Evolutionary conservation across 2,797 vertebrate genomes (phyloP), one percentile per base, ranked within the genome.

Genomic region (Danio kyathit): DNA sequence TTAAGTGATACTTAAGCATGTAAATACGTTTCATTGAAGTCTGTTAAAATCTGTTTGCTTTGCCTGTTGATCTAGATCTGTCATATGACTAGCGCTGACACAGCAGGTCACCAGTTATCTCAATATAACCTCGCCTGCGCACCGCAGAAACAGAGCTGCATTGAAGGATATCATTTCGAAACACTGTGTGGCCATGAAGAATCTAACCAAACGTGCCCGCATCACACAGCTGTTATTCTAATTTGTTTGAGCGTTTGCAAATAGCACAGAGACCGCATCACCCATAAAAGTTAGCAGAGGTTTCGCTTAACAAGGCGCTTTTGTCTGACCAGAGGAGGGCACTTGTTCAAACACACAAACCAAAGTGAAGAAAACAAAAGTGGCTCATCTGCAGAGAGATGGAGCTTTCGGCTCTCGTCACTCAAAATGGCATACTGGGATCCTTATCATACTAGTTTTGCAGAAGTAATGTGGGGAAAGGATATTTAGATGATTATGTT

Each of bases 201-300:
- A 79, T 70, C 82, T 70, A 86, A 65, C 69, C 88, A 80, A 86
- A 78, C 88, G 65, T 61, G 72, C 77, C 79, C 73, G 80, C 76
- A 80, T 80, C 79, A 69, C 82, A 82, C 86, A 86, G 84, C 82
- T 84, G 84, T 71, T 83, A 80, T 85, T 86, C 76, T 86, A 81
- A 90, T 86, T 87, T 86, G 65, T 88, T 88, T 79, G 84, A 86
- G 73, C 81, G 81, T 54, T 82, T 87, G 84, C 83, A 90, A 90
- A 90, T 63, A 79, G 0, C 0, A 83, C 83, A 70, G 73, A 16
- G 84, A 80, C 86, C 17, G 0, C 87, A 84, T 76, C 76, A 16
- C 70, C 88, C 85, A 82, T 86, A 77, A 88, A 85, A 2, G 8
- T 80, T 76, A 83, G 76, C 86, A 80, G 87, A 90, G 87, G 71